Base-by-base conservation (phyloP, 1,140 invertebrate species). In the Hylyphantes graminicola region DNA sequence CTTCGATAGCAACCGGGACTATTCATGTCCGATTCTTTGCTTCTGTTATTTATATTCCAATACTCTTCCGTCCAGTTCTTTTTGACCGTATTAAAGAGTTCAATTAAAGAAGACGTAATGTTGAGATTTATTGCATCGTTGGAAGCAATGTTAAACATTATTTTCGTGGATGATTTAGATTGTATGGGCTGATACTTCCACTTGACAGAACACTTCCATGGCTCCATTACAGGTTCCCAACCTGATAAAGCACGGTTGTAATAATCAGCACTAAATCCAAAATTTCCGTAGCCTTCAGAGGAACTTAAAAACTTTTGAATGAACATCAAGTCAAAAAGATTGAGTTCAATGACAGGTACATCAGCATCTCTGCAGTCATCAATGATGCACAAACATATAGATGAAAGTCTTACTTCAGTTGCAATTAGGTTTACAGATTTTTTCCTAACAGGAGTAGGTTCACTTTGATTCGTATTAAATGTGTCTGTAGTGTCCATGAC, bases 291-390 rank as follows among this genome's bases (percentile, higher is more conserved):
- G 4, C 93, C 93, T 74, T 89, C 88, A 11, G 87, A 86, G 9
- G 76, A 73, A 9, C 86, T 85, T 21, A 86, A 70, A 35, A 89
- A 77, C 11, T 88, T 87, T 85, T 90, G 89, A 51, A 88, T 76
- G 67, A 89, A 75, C n/a, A 85, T 53, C 10, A 87, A 70, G 64
- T 87, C 87, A 48, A 9, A 59, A 61, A 98, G 91, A 0, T 93
- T 93, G 5, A 99, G 87, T 89, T 99, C 97, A 7, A 97, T 89
- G 1, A 99, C 89, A 0, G 98, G 98, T 8, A 99, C 96, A 90
- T 99, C 97, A 0, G 96, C 95, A 90, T 98, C 97, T 87, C 95
- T 93, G 88, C 97, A 99, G 90, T 99, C 98, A 89, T 99, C 98
- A 89, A 99, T 99, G 0, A 99, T 93, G 89, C 96, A 98, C 57